Base-by-base conservation (phyloP, 2,888 invertebrate genomes). In the Erannis defoliaria region DNA sequence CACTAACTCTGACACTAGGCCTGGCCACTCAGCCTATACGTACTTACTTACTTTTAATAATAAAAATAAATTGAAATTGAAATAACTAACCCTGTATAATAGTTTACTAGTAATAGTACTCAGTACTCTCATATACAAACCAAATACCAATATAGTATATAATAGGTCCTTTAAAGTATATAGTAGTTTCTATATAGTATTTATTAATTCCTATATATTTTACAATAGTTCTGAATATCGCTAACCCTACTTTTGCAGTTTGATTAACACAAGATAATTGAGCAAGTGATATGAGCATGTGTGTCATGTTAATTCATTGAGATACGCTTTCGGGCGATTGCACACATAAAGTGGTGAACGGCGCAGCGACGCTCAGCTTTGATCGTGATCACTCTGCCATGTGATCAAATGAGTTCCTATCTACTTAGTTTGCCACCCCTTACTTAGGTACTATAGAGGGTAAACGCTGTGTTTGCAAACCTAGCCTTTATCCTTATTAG, bases 361-460 rank as follows among this genome's bases (percentile, higher is more conserved):
- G 29, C 18, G 77, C 80, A 74, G 72, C 71, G 77, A 70, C 70
- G 78, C 77, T 68, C 71, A 72, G 81, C 91, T 92, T 92, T 92
- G 91, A 92, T 91, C 91, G 75, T 87, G 89, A 82, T 81, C 89
- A 74, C 76, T 86, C 84, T 88, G 82, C 80, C 88, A 85, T 90
- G 78, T 86, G 84, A 89, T 90, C 85, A 85, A 84, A 88, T 86
- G 79, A 88, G 80, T 78, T 74, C 78, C 76, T 78, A 79, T 78
- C 77, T 79, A 80, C 82, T 78, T 79, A 79, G 77, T 72, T 75
- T 72, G 76, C 74, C 78, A 72, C 74, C 71, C 76, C 14, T 14
- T 5, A 35, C 35, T 12, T n/a, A n/a, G n/a, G n/a, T n/a, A 33
- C 10, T 70, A 23, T n/a, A 14, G 43, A 71, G 77, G 79, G 75